Conservation (phyloP, 2,797 vertebrate genomes). For the Ptychadena robeensis region DNA sequence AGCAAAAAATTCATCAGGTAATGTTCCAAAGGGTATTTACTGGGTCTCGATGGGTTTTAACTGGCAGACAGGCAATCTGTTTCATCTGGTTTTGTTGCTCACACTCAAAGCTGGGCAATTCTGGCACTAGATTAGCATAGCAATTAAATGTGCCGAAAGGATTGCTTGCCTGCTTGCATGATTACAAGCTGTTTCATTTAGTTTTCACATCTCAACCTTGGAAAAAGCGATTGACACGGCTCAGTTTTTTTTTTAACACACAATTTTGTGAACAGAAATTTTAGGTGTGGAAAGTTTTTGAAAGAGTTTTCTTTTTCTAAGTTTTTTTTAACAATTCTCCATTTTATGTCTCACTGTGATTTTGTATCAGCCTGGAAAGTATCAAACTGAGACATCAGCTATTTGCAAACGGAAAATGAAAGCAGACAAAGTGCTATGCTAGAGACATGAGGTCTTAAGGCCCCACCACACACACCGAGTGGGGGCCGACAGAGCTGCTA, state of each 20-base stretch:
- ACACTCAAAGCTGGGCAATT: conserved; percentile 4
- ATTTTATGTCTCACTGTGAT: too few species aligned
- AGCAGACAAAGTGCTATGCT: too few species aligned
- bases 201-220: conserved; percentile 9
- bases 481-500: too few species aligned
- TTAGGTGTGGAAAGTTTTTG: too few species aligned
- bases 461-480: too few species aligned
- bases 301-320: too few species aligned
- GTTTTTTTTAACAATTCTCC: too few species aligned
- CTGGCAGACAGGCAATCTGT: conserved; percentile 22
- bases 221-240: conserved; percentile 25
- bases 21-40: not conserved
- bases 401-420: too few species aligned
- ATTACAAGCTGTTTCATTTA: conserved; percentile 26
- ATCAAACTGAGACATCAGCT: too few species aligned
- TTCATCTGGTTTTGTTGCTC: not conserved
- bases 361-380: too few species aligned
- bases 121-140: conserved; percentile 14
- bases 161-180: conserved; percentile 16
- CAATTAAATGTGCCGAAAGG: conserved; percentile 26
- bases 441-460: too few species aligned
- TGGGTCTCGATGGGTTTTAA: not conserved
- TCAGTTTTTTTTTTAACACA: conserved; percentile 10
- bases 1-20: not conserved
- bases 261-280: too few species aligned